phyloP scores from a whole-genome alignment of 2,113 vertebrate species.

The Macaca mulatta region DNA sequence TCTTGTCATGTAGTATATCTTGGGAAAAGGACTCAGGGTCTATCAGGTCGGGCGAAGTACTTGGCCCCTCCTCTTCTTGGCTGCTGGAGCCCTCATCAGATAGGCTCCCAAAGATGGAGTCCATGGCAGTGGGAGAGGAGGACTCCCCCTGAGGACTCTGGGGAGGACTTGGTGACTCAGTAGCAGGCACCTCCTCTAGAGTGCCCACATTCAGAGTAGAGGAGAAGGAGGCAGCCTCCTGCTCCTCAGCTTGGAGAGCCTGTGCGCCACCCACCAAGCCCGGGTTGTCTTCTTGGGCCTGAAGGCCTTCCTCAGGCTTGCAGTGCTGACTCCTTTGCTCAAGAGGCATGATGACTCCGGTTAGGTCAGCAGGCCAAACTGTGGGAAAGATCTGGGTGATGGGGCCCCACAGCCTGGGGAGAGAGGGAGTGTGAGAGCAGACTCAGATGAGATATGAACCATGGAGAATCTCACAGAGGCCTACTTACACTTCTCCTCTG shows the following conservation, averaged over 20 bases:
- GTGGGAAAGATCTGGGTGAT: neutral
- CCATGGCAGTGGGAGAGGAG: too few relatives aligned
- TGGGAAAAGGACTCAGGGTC: too few relatives aligned
- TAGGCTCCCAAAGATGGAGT: too few relatives aligned
- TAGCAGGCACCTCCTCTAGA: neutral
- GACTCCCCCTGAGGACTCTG: too few relatives aligned
- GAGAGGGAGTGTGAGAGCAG: neutral
- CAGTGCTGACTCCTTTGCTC: neutral
- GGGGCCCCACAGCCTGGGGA: neutral
- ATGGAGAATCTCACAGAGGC: neutral
- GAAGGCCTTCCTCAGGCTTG: neutral
- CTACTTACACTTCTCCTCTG: neutral
- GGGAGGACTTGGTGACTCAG: too few relatives aligned
- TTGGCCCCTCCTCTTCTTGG: too few relatives aligned
- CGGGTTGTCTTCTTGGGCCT: neutral
- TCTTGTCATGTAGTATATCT: too few relatives aligned
- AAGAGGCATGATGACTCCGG: neutral
- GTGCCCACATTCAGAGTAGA: neutral
- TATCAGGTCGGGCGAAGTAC: accelerated
- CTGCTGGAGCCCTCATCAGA: too few relatives aligned
- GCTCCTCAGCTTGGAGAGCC: accelerated
- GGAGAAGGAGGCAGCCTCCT: neutral
- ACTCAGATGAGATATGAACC: neutral
- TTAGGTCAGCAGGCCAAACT: neutral
- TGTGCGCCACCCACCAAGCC: too few relatives aligned